Base-by-base conservation (phyloP, 2,888 invertebrate genomes). In the Platycheirus albimanus region DNA sequence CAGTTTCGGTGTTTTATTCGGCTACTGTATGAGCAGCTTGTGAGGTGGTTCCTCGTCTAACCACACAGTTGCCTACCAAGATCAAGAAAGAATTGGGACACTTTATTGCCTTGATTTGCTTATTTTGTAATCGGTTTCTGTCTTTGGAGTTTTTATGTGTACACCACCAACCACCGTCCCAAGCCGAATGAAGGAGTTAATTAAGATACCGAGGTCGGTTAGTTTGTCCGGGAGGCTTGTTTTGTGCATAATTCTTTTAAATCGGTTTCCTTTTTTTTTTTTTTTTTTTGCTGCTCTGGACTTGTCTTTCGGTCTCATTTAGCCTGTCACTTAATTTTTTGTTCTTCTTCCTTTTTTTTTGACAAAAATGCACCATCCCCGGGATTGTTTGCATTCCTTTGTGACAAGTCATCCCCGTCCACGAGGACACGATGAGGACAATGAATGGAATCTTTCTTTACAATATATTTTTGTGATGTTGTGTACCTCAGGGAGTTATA, bases 11-110 rank as follows among this genome's bases (percentile, higher is more conserved):
- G 67, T 83, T 81, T 71, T 81, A 76, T 81, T 83, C 51, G 69
- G 83, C 83, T 83, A 83, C 83, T 78, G 83, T 83, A 72, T 83
- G 83, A 83, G 83, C 83, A 83, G 83, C 83, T 69, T 83, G 83
- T 83, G 83, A 83, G 83, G 83, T 83, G 64, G 56, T 56, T 45
- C 74, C 78, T 56, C 20, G 10, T 3, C 5, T 8, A 13, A 47
- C 15, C 45, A 5, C 11, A 17, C 54, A 43, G 43, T 5, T 13
- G 3, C n/a, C 8, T 11, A 28, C 24, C 38, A 24, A 58, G 58
- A 24, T 28, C 58, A 41, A 58, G 36, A 66, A 54, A 49, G 78
- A 83, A 78, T 74, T 83, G 83, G 83, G 78, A 83, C 83, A 83
- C 63, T 83, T 83, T 78, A 83, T 83, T 78, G 78, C 83, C 69